Evolutionary conservation across 2,797 vertebrate genomes (phyloP), one percentile per base, ranked within the genome.

Genomic region (Rhyacichthys aspro): DNA sequence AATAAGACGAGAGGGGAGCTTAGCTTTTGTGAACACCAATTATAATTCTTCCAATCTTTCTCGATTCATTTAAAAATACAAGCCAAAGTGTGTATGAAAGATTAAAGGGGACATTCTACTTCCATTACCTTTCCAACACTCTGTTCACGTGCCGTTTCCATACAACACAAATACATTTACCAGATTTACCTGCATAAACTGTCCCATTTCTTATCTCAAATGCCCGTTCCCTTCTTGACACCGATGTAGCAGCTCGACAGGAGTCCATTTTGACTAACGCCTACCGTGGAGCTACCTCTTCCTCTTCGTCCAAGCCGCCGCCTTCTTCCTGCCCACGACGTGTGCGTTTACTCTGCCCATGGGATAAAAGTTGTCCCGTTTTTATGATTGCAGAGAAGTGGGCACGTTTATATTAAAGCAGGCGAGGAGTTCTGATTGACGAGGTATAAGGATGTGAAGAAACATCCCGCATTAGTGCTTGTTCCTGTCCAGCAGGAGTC

Each of bases 401-500:
- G 68, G 56, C 48, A 36, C 58, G 54, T 53, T 2, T 32, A 17
- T 34, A 11, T 39, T 54, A 11, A 14, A 9, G 2, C 8, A 17
- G 37, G 17, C n/a, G 11, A 36, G 16, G 50, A 17, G 3, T 17
- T 43, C 41, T 57, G 61, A 28, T 68, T 64, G 52, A 44, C 52
- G 63, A 56, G 18, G 18, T 46, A 33, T 43, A 44, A 48, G 1
- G 63, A 64, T 63, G 72, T 9, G 2, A 57, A 14, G 59, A 15
- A 17, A 53, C 49, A 56, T 73, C 58, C 47, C 47, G 58, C 64
- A 61, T 81, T 56, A 77, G 77, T 77, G 73, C 61, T 76, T 68
- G 63, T 80, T 92, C 89, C 91, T 75, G 89, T 17, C 91, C 91
- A 86, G 91, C 91, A 91, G 91, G 89, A 90, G 69, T 82, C 64